phyloP scores from a whole-genome alignment of 2,888 invertebrate species.

The Acleris literana region DNA sequence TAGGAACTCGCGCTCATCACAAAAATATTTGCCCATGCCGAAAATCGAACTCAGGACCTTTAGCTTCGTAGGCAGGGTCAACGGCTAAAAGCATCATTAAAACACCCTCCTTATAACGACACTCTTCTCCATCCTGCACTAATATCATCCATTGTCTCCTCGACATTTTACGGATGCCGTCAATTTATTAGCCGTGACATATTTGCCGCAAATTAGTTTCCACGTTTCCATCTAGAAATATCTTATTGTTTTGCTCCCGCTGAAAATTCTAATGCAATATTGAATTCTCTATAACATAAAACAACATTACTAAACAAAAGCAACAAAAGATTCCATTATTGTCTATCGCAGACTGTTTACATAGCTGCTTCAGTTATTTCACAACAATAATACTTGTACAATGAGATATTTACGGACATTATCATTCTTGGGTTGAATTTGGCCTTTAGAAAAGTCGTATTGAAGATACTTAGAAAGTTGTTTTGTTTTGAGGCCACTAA shows the following conservation, averaged over 20 bases:
- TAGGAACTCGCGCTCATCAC: too few relatives aligned
- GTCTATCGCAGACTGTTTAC: constrained; percentile 37
- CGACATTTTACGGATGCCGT: not conserved
- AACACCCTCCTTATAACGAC: too few relatives aligned
- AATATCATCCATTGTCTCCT: too few relatives aligned
- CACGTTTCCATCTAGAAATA: not conserved
- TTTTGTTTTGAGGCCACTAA: too few relatives aligned
- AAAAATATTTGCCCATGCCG: too few relatives aligned
- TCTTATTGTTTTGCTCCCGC: constrained; percentile 7
- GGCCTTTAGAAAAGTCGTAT: not conserved
- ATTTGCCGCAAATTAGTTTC: not conserved
- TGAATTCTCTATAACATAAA: constrained; percentile 27
- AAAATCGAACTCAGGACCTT: too few relatives aligned
- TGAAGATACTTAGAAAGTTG: too few relatives aligned
- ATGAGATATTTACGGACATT: constrained; percentile 1
- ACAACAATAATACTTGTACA: constrained; percentile 10
- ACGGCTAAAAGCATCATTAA: too few relatives aligned
- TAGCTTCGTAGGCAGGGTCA: too few relatives aligned
- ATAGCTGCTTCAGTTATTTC: constrained; percentile 31
- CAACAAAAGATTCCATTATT: constrained; percentile 38
- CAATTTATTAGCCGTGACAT: not conserved
- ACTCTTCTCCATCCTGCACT: too few relatives aligned
- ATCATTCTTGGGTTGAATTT: not conserved
- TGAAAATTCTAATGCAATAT: constrained; percentile 10
- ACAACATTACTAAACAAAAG: constrained; percentile 35